phyloP scores from a whole-genome alignment of 2,888 invertebrate species.

The Pyrrhosoma nymphula region DNA sequence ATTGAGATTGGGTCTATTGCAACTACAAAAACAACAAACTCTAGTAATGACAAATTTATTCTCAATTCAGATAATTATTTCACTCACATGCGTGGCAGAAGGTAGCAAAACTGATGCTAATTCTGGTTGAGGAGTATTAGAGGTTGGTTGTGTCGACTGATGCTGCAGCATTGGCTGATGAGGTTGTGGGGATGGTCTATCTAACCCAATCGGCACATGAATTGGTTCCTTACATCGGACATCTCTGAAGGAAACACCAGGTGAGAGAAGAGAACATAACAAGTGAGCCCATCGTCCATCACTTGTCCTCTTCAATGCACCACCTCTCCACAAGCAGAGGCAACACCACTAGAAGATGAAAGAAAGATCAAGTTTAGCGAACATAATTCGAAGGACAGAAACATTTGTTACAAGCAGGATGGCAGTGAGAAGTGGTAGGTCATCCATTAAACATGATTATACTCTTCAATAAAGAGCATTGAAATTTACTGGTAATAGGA shows the following conservation, averaged over 20 bases:
- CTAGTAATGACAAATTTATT: not conserved
- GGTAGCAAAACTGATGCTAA: not conserved
- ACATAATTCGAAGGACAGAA: not conserved
- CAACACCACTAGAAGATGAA: constrained; percentile 77
- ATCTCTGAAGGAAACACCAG: constrained; percentile 82
- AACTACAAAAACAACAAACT: too few relatives aligned
- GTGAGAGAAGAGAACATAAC: constrained; percentile 83
- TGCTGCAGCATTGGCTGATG: constrained; percentile 55
- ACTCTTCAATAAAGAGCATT: too few relatives aligned
- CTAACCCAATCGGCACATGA: constrained; percentile 71
- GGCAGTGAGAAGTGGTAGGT: not conserved
- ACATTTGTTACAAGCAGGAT: not conserved
- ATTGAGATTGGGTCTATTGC: too few relatives aligned
- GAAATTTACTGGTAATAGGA: too few relatives aligned
- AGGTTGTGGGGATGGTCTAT: constrained; percentile 4
- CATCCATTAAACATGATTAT: constrained; percentile 11
- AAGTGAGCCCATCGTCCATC: constrained; percentile 84
- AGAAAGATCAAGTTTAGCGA: constrained; percentile 11
- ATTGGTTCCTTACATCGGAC: constrained; percentile 77
- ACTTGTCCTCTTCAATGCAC: constrained; percentile 83
- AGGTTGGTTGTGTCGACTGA: not conserved
- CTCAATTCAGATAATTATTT: not conserved
- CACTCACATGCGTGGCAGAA: constrained; percentile 30
- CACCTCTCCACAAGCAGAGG: constrained; percentile 81
- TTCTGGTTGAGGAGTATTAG: not conserved